Evolutionary conservation across 23 tunicate genomes (phyloP).

Genomic region (Botrylloides violaceus): DNA sequence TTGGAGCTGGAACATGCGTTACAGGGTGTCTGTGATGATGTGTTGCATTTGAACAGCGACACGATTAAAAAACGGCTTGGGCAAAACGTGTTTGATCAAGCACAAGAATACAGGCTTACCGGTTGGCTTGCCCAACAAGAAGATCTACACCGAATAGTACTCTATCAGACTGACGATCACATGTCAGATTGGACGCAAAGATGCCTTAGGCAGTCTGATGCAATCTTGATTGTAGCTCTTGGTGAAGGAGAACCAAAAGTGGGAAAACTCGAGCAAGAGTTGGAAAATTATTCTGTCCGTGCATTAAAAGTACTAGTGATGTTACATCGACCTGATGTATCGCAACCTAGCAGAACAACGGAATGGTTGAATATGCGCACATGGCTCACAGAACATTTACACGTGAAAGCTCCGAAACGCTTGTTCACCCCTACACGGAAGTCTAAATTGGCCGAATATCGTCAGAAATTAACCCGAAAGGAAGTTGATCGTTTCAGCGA

Average conservation of each 20-base stretch:
- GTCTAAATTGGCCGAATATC: constrained; percentile 62
- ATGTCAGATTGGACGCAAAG: constrained; percentile 91
- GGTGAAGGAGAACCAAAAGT: constrained; percentile 89
- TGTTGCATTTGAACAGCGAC: constrained; percentile 58
- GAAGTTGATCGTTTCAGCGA: constrained; percentile 85
- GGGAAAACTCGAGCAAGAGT: constrained; percentile 76
- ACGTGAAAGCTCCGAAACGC: constrained; percentile 69
- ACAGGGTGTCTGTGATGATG: constrained; percentile 42
- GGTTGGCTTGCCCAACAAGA: constrained; percentile 98
- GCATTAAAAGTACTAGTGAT: constrained; percentile 89
- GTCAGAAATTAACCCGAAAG: constrained; percentile 38
- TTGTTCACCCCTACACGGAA: constrained; percentile 60
- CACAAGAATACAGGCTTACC: constrained; percentile 84
- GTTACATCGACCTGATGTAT: constrained; percentile 81
- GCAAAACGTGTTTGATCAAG: constrained; percentile 64
- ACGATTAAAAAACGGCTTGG: constrained; percentile 78
- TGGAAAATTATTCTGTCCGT: constrained; percentile 66
- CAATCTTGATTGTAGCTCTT: constrained; percentile 90
- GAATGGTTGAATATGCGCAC: constrained; percentile 95
- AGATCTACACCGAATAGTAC: constrained; percentile 76
- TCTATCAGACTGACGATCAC: constrained; percentile 82
- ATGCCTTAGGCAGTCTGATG: constrained; percentile 94
- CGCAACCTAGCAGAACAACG: constrained; percentile 69
- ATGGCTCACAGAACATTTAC: constrained; percentile 89
- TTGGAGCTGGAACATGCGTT: constrained; percentile 89